phyloP scores from a whole-genome alignment of 2,797 vertebrate genomes.

The Glossophaga mutica region DNA sequence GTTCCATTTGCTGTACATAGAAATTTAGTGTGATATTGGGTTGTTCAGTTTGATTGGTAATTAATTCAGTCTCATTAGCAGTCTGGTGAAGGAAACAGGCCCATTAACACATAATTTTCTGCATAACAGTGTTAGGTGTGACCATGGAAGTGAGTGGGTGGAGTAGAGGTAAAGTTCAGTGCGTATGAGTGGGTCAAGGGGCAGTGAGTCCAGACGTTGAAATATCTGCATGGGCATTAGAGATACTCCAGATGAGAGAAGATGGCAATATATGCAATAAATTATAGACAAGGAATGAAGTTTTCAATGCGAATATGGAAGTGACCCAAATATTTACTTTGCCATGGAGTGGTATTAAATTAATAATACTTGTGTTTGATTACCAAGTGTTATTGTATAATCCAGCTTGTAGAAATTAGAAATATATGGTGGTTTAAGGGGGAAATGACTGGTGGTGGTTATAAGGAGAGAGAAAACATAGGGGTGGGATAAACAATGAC shows the following conservation, averaged over 20 bases:
- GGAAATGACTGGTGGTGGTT: background rate
- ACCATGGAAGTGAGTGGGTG: background rate
- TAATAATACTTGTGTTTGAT: background rate
- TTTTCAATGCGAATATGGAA: background rate
- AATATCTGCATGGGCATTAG: background rate
- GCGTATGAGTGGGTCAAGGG: background rate
- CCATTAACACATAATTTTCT: background rate
- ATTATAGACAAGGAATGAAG: background rate
- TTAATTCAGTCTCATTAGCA: background rate
- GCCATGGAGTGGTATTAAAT: background rate
- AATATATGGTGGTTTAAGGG: background rate
- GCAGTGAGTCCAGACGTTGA: background rate
- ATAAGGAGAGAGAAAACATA: background rate
- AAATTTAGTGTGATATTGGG: background rate
- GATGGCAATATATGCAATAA: background rate
- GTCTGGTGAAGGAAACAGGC: background rate
- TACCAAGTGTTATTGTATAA: background rate
- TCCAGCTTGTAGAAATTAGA: background rate
- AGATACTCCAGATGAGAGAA: background rate
- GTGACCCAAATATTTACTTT: background rate
- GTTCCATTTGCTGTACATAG: background rate
- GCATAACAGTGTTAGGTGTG: background rate
- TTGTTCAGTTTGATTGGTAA: background rate
- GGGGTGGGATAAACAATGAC: background rate
- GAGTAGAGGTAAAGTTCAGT: background rate